Evolutionary conservation across 2,888 invertebrate species (phyloP), one percentile per base, ranked within the genome.

Genomic region (Oasisia sp.): DNA sequence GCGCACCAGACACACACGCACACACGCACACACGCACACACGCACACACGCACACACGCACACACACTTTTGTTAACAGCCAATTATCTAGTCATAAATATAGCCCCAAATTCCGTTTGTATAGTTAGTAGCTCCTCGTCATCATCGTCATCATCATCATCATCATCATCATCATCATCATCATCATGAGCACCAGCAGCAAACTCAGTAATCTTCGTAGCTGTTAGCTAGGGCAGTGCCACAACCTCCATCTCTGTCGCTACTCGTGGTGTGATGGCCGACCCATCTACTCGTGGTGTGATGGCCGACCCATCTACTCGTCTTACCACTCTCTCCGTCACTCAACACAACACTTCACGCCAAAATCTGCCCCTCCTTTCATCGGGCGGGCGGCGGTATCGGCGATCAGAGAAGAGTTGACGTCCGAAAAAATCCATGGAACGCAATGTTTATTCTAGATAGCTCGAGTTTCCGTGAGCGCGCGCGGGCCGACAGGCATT

Each of bases 301-400:
- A 38, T 38, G 74, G 27, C 74, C 27, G 27, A 74, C n/a, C 19
- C 74, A 1, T n/a, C 74, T 74, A 27, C 74, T 74, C 74, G 27
- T 7, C 74, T 19, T 74, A 74, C 27, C 74, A 74, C 74, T 27
- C 74, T 27, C 27, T 74, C 74, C 1, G 19, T 74, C 74, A 74
- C 74, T 74, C 74, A 74, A 74, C 74, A 74, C 74, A 74, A 74
- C 74, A 74, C 19, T 74, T 74, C 27, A 74, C 74, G 74, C 74
- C 74, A 27, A 27, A 74, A 74, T 74, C 74, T 27, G 74, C 74
- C 27, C 74, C 27, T 74, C 27, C 74, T 74, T 74, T 74, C 74
- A 74, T 74, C 74, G 74, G 74, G 27, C 74, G 74, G 2, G 0
- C 27, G 74, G 74, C 74, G 74, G 74, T 74, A 74, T 74, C 74